Percentiles rank a stretch among this genome's conserved stretches.
These are phyloP conservation scores for Drosophila rufa DNA, from an alignment of 1,140 invertebrate species.

Conservation along the genomic window DNA sequence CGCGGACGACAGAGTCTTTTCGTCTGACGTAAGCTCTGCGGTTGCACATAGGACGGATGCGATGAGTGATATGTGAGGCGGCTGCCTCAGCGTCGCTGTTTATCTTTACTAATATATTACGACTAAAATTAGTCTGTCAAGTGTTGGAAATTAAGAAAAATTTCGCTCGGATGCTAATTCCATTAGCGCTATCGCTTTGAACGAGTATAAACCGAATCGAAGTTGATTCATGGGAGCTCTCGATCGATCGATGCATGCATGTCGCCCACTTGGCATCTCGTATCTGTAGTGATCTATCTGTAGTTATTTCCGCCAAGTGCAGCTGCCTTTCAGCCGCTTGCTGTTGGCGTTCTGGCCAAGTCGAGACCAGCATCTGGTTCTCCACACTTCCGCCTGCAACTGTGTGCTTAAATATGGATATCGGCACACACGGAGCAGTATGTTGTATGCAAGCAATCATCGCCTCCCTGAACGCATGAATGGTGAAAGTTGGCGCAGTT, in stretches of 20 bases:
- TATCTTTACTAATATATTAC: slow-evolving; percentile 1
- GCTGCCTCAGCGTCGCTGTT: background rate
- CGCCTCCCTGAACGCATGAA: slow-evolving; percentile 17
- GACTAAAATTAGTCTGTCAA: slow-evolving; percentile 2
- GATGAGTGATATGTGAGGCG: background rate
- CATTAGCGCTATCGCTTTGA: slow-evolving; percentile 23
- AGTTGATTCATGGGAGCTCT: slow-evolving; percentile 28
- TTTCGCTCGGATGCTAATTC: slow-evolving; percentile 18
- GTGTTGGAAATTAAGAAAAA: slow-evolving; percentile 18
- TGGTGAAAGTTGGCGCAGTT: slow-evolving; percentile 39
- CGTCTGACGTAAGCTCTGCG: slow-evolving; percentile 34
- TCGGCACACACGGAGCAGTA: background rate
- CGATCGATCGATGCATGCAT: slow-evolving; percentile 8
- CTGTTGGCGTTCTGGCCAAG: slow-evolving; percentile 56
- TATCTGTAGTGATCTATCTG: slow-evolving; percentile 22
- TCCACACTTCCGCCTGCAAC: slow-evolving; percentile 51
- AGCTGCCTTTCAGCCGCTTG: slow-evolving; percentile 26
- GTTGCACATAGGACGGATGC: slow-evolving; percentile 19
- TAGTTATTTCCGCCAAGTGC: slow-evolving; percentile 37
- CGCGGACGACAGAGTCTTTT: slow-evolving; percentile 1
- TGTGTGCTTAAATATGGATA: slow-evolving; percentile 12
- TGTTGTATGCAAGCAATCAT: slow-evolving; percentile 12
- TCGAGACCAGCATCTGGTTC: slow-evolving; percentile 40
- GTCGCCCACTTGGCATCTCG: slow-evolving; percentile 32
- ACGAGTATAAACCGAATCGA: slow-evolving; percentile 27